Evolutionary conservation across 2,113 vertebrate species (phyloP).

Genomic region (Phalacrocorax aristotelis): DNA sequence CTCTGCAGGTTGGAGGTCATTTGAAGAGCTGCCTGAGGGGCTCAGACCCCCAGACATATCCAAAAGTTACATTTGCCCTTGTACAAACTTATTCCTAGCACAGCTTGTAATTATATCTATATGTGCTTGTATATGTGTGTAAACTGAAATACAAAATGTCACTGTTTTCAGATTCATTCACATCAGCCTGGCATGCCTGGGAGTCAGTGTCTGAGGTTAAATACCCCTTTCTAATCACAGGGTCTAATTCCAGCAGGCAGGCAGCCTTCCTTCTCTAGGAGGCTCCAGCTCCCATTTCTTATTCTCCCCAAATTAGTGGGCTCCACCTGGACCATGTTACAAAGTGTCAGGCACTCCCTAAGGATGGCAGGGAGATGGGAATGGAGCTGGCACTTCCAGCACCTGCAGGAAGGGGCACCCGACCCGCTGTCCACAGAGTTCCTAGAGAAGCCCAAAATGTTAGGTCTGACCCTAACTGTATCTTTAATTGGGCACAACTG

Average conservation of each 20-base stretch:
- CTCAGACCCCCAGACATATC: background rate
- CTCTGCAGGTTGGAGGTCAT: background rate
- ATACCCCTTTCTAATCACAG: background rate
- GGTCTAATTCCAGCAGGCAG: background rate
- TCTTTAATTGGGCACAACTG: background rate
- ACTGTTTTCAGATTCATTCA: background rate
- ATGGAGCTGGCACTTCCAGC: background rate
- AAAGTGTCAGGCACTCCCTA: background rate
- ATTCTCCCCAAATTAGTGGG: background rate
- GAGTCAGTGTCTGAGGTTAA: background rate
- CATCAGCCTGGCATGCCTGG: background rate
- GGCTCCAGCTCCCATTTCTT: background rate
- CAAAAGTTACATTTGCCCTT: background rate
- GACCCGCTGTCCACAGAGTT: background rate
- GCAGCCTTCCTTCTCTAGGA: background rate
- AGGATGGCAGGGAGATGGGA: background rate
- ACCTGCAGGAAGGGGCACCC: rapidly evolving
- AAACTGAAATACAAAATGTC: background rate
- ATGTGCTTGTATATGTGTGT: background rate
- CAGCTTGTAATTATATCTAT: background rate
- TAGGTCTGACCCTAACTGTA: rapidly evolving
- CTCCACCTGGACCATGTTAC: background rate
- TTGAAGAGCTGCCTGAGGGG: background rate
- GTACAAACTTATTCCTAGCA: background rate
- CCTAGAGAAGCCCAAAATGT: background rate